A percentile compares a stretch with the other conserved stretches of the same genome.
Evolutionary conservation across 1,140 invertebrate genomes (phyloP).

Genomic region (Drosophila leontia): DNA sequence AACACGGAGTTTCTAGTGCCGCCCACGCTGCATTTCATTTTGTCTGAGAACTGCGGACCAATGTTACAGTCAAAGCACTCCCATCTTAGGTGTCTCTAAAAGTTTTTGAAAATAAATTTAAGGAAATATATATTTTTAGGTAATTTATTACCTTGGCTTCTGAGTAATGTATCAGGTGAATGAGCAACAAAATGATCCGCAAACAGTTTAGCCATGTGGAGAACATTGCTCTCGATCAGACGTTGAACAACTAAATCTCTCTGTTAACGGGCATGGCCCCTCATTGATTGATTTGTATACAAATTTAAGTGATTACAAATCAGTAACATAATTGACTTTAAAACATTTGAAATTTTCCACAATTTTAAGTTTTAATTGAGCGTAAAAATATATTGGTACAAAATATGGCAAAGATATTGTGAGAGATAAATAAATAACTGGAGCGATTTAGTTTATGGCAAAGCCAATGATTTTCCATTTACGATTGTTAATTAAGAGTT

Average conservation of each 20-base stretch:
- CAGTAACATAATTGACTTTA: constrained; percentile 15
- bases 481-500: neutral
- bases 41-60: neutral
- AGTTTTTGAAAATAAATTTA: neutral
- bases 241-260: constrained; percentile 1
- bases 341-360: neutral
- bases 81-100: constrained; percentile 29
- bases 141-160: constrained; percentile 19
- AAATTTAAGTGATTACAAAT: constrained; percentile 5
- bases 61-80: constrained; percentile 35
- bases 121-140: neutral
- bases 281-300: neutral
- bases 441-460: neutral
- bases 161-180: constrained; percentile 3
- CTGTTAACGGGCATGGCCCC: neutral
- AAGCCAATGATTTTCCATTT: neutral
- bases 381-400: neutral
- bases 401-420: neutral
- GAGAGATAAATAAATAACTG: neutral
- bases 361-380: neutral
- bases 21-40: constrained; percentile 24
- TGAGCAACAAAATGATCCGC: constrained; percentile 15
- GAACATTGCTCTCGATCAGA: constrained; percentile 20
- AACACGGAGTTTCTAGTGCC: constrained; percentile 19
- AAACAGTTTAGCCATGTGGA: constrained; percentile 3